Percentiles rank a stretch among this genome's conserved stretches.
Conservation (phyloP, 2,113 vertebrate genomes). For the Ageneiosus marmoratus region DNA sequence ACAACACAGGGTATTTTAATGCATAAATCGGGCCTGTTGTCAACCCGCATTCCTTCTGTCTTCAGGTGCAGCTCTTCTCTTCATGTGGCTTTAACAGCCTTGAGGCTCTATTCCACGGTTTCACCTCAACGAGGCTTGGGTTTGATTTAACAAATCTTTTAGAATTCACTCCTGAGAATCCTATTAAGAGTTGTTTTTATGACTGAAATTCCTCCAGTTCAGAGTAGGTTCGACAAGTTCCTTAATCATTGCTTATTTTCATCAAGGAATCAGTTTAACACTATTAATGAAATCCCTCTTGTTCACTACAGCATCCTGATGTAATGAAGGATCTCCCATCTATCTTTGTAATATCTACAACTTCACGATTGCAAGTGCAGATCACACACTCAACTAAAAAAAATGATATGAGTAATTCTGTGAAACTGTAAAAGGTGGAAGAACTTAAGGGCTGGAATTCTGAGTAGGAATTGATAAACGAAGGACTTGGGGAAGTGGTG, state of each 20-base stretch:
- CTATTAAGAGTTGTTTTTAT: background rate
- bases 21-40: constrained; percentile 9
- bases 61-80: constrained; percentile 30
- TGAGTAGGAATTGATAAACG: background rate
- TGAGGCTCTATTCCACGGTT: constrained; percentile 2
- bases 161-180: constrained; percentile 2
- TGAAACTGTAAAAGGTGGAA: background rate
- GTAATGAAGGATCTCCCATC: background rate
- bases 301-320: background rate
- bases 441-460: background rate
- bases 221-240: background rate
- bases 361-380: background rate
- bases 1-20: background rate
- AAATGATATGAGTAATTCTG: background rate
- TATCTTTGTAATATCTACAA: background rate
- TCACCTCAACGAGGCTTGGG: background rate
- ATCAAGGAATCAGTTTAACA: background rate
- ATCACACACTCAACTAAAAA: background rate
- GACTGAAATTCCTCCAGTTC: background rate
- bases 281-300: background rate
- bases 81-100: constrained; percentile 26
- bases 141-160: background rate
- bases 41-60: constrained; percentile 2
- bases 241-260: background rate
- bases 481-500: constrained; percentile 10